phyloP scores from a whole-genome alignment of 2,888 invertebrate genomes.

The Odontothrips loti region DNA sequence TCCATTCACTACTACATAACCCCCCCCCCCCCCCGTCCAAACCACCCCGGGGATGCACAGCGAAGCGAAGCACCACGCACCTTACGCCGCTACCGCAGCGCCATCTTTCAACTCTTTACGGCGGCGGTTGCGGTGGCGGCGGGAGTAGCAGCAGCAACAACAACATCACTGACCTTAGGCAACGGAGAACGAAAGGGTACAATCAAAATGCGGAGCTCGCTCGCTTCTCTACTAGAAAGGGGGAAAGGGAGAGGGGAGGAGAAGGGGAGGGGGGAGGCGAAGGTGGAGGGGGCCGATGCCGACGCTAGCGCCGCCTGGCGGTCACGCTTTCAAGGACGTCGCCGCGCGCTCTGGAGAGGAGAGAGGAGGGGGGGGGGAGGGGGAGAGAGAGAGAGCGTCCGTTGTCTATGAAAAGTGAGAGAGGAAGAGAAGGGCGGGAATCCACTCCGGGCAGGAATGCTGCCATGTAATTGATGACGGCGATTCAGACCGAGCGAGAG shows the following conservation, averaged over 20 bases:
- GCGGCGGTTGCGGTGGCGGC: not conserved
- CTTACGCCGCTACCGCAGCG: not conserved
- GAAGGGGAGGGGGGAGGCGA: no score
- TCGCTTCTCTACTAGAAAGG: no score
- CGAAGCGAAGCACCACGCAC: not conserved
- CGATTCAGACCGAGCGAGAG: not conserved
- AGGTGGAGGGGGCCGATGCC: not conserved
- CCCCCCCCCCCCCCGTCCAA: not conserved
- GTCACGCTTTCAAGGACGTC: not conserved
- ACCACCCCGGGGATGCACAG: not conserved
- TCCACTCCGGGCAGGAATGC: not conserved
- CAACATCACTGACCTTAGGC: conserved; percentile 16
- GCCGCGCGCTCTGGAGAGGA: not conserved
- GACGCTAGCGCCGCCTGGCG: conserved; percentile 1
- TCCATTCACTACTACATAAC: no score
- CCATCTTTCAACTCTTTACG: not conserved
- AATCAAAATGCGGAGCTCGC: not conserved
- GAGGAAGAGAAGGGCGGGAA: not conserved
- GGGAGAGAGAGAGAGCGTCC: not conserved
- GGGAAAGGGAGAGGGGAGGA: no score
- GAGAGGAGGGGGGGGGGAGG: not conserved
- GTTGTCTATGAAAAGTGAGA: conserved; percentile 20
- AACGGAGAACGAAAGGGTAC: conserved; percentile 3
- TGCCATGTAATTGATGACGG: conserved; percentile 3
- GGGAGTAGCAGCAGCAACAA: no score